Conservation (phyloP, 2,797 vertebrate genomes). For the Phrynocephalus vlangalii region DNA sequence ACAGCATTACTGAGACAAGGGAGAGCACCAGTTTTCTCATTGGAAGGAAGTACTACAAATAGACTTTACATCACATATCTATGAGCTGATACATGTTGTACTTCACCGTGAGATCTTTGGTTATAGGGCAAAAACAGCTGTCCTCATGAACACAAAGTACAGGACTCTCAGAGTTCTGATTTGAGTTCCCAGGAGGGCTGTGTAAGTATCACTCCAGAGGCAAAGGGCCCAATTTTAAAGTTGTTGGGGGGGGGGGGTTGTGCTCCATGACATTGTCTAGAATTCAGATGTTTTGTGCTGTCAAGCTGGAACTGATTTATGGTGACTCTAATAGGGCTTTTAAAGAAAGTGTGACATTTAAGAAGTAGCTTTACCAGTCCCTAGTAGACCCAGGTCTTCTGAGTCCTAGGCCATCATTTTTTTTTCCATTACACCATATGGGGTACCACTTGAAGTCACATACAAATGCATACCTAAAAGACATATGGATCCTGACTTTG, state of each 20-base stretch:
- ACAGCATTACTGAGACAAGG: not conserved
- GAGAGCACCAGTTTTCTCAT: not conserved
- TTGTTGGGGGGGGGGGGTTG: not conserved
- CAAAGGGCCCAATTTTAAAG: not conserved
- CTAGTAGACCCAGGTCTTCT: too few species aligned
- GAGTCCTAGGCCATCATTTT: too few species aligned
- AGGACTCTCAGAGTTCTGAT: not conserved
- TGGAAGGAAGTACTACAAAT: not conserved
- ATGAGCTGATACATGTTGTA: not conserved
- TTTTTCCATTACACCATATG: too few species aligned
- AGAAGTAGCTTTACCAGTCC: too few species aligned
- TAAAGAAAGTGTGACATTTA: too few species aligned
- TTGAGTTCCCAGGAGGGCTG: not conserved
- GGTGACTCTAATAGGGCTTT: too few species aligned
- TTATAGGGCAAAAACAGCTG: not conserved
- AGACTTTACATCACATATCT: not conserved
- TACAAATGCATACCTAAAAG: not conserved
- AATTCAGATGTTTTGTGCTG: not conserved
- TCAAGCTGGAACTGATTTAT: too few species aligned
- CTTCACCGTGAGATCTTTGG: too few species aligned
- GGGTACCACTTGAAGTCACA: not conserved
- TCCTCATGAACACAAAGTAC: not conserved
- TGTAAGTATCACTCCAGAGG: constrained; percentile 3
- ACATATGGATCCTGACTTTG: not conserved
- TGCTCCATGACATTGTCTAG: not conserved